Percentiles rank a stretch among this genome's conserved stretches.
phyloP scores from a whole-genome alignment of 64 coral and sea anemone species.

The Montipora foliosa region DNA sequence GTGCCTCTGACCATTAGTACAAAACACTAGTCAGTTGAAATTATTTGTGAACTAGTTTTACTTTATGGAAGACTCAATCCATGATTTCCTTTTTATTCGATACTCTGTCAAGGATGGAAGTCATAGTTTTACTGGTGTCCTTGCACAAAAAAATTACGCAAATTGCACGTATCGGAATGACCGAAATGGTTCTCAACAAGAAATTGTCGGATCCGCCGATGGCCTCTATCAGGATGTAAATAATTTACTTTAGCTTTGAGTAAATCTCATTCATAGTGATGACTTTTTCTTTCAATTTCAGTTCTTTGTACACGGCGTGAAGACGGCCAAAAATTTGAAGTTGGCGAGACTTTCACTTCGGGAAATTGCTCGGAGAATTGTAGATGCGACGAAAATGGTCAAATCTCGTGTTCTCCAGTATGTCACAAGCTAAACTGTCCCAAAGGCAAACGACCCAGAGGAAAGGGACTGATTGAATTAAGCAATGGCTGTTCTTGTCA shows the following conservation, averaged over 20 bases:
- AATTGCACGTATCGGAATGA: too few species aligned
- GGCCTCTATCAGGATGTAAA: too few species aligned
- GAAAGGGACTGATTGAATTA: neutral
- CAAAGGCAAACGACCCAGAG: constrained; percentile 28
- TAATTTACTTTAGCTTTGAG: neutral
- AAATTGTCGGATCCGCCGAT: too few species aligned
- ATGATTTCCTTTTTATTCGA: too few species aligned
- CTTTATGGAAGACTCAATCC: too few species aligned
- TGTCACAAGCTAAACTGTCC: constrained; percentile 49
- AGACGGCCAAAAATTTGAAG: constrained; percentile 26
- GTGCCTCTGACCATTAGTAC: too few species aligned
- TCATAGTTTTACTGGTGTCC: too few species aligned
- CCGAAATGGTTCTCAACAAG: too few species aligned
- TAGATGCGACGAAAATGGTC: constrained; percentile 54
- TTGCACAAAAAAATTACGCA: too few species aligned
- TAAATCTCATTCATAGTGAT: neutral
- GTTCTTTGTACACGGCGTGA: constrained; percentile 29
- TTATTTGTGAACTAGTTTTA: too few species aligned
- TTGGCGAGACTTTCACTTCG: constrained; percentile 45
- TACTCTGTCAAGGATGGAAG: too few species aligned
- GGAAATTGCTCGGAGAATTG: constrained; percentile 48
- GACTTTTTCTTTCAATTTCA: neutral
- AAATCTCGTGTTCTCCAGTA: constrained; percentile 22
- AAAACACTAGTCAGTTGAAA: too few species aligned
- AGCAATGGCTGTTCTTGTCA: neutral